A percentile compares a stretch with the other conserved stretches of the same genome.
Evolutionary conservation across 2,797 vertebrate genomes (phyloP).

Genomic region (Aratinga solstitialis): DNA sequence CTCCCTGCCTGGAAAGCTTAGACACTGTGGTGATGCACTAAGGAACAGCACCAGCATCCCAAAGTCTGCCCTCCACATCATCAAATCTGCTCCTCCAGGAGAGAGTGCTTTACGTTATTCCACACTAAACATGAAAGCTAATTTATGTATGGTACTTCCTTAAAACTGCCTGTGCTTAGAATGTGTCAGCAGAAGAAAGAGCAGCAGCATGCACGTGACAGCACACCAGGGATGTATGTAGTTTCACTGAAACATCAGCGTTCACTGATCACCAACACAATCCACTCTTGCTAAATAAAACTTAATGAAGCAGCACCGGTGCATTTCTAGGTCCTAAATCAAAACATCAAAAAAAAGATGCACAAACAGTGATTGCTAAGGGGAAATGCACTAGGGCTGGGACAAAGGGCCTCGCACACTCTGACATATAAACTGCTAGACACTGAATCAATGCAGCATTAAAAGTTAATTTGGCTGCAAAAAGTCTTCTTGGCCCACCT

Average conservation of each 20-base stretch:
- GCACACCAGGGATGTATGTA: background rate
- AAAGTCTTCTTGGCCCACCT: background rate
- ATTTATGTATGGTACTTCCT: background rate
- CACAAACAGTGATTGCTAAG: background rate
- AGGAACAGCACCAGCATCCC: background rate
- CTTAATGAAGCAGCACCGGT: background rate
- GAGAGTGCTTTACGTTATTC: accelerated
- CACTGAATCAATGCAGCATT: background rate
- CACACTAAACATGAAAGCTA: background rate
- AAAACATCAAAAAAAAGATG: background rate
- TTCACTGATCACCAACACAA: background rate
- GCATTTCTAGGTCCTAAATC: background rate
- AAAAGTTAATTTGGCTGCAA: background rate
- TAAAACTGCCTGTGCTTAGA: background rate
- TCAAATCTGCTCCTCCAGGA: background rate
- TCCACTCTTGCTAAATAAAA: background rate
- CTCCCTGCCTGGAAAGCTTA: background rate
- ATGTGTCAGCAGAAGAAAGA: background rate
- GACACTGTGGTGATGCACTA: background rate
- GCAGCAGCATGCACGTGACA: accelerated
- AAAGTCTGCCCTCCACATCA: background rate
- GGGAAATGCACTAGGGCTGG: background rate
- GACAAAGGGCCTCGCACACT: background rate
- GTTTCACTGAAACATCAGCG: background rate
- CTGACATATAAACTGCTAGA: background rate